phyloP scores from a whole-genome alignment of 2,888 invertebrate genomes.

The Pollenia angustigena region DNA sequence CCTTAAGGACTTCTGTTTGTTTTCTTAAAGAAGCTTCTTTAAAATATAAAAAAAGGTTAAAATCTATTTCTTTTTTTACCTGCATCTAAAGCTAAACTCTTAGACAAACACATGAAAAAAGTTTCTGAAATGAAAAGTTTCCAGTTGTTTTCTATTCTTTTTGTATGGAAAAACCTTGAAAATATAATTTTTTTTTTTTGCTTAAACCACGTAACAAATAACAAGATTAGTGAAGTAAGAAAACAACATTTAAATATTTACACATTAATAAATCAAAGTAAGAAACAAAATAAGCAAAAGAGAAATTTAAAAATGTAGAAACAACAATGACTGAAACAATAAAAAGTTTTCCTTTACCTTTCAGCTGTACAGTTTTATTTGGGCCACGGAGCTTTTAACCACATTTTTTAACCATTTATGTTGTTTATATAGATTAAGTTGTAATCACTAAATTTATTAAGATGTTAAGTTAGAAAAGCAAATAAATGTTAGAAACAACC shows the following conservation, averaged over 20 bases:
- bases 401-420: constrained; percentile 40
- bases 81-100: constrained; percentile 38
- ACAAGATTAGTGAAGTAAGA: constrained; percentile 68
- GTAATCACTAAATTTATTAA: constrained; percentile 59
- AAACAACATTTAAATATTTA: constrained; percentile 71
- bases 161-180: constrained; percentile 40
- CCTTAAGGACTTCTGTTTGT: constrained; percentile 37
- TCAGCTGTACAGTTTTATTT: not conserved
- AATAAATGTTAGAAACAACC: not conserved
- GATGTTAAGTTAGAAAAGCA: constrained; percentile 26
- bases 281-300: constrained; percentile 56
- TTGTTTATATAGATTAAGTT: constrained; percentile 56
- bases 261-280: constrained; percentile 71
- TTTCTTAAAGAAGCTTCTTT: constrained; percentile 28
- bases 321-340: not conserved
- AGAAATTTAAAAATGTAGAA: not conserved
- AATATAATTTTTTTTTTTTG: constrained; percentile 32
- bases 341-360: constrained; percentile 15
- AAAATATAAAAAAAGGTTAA: constrained; percentile 49
- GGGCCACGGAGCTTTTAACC: constrained; percentile 20
- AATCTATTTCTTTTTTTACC: constrained; percentile 8
- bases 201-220: constrained; percentile 66
- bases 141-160: not conserved
- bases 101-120: constrained; percentile 49
- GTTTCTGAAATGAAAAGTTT: constrained; percentile 40